A percentile compares a stretch with the other conserved stretches of the same genome.
Evolutionary conservation across 2,113 vertebrate species (phyloP).

Genomic region (Onychorhynchus coronatus): DNA sequence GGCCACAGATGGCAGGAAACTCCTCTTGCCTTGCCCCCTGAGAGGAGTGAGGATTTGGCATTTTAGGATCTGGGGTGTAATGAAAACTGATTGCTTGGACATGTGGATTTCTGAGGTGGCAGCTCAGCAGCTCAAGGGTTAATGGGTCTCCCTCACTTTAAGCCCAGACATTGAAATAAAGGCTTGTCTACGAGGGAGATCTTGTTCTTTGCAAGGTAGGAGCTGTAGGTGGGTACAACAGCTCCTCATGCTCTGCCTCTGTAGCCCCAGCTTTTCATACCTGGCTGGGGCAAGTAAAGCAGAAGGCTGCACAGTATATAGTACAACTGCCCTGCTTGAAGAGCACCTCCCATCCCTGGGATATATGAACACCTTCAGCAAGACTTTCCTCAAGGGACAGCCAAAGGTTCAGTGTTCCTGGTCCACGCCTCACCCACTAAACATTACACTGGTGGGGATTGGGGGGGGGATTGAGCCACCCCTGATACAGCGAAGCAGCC

Average conservation of each 20-base stretch:
- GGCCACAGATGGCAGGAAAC: neutral
- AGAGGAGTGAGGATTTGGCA: neutral
- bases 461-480: fast-evolving
- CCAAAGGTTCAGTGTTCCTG: fast-evolving
- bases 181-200: neutral
- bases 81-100: neutral
- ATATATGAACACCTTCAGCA: neutral
- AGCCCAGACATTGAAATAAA: neutral
- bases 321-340: neutral
- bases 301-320: neutral
- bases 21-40: neutral
- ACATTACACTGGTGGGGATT: neutral
- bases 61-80: neutral
- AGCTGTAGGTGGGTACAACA: neutral
- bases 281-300: neutral
- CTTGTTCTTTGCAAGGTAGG: neutral
- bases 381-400: neutral
- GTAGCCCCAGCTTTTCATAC: neutral
- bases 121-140: neutral
- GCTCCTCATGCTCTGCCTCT: neutral
- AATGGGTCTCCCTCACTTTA: neutral
- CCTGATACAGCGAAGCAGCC: neutral
- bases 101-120: fast-evolving
- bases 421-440: neutral
- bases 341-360: neutral